Percentiles rank a stretch among this genome's conserved stretches.
Conservation (phyloP, 2,113 vertebrate species). For the Rana temporaria region DNA sequence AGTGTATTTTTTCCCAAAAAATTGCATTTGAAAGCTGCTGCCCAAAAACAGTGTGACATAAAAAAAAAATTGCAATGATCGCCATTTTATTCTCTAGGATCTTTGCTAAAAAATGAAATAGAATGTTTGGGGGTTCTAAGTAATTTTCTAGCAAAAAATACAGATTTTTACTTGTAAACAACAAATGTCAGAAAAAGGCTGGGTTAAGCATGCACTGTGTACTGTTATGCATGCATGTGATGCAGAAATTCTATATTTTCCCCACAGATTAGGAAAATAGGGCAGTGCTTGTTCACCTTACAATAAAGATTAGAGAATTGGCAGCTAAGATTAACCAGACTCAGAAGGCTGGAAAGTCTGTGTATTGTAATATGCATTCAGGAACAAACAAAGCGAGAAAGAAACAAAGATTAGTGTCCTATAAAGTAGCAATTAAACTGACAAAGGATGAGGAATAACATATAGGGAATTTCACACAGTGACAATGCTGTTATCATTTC, state of each 20-base stretch:
- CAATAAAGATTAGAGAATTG: constrained; percentile 20
- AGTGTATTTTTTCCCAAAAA: no score
- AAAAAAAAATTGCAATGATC: no score
- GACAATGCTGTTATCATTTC: not conserved
- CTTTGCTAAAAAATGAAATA: no score
- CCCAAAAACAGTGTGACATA: no score
- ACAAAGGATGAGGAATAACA: constrained; percentile 6
- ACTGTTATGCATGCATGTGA: not conserved
- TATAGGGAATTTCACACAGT: not conserved
- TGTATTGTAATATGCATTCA: not conserved
- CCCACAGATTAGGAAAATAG: constrained; percentile 16
- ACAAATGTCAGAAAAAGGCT: no score
- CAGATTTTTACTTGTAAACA: no score
- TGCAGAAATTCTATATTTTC: not conserved
- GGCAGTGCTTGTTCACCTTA: constrained; percentile 31
- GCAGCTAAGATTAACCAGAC: constrained; percentile 28
- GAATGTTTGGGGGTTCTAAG: no score
- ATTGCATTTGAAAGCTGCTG: no score
- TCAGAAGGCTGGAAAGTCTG: constrained; percentile 17
- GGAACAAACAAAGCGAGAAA: not conserved
- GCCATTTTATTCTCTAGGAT: no score
- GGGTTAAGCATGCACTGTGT: not conserved
- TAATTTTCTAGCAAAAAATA: no score
- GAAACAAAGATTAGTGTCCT: constrained; percentile 26
- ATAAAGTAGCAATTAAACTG: constrained; percentile 44